These are phyloP conservation scores for Coreius guichenoti DNA, from an alignment of 2,797 vertebrate genomes.

Conservation along the genomic window DNA sequence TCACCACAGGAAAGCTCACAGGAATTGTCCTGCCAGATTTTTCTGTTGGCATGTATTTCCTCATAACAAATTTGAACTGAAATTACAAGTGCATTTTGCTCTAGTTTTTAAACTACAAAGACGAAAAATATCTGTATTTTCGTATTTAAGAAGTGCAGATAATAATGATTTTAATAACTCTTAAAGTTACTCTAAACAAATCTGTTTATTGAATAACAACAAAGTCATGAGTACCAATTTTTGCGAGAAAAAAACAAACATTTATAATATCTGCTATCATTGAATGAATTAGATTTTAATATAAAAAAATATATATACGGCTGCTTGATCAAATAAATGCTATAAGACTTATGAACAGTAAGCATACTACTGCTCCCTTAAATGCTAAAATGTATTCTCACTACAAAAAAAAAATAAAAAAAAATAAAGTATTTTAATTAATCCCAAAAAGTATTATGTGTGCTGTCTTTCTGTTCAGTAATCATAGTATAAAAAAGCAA, in stretches of 20 bases:
- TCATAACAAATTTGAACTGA: too few species aligned
- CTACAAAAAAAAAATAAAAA: too few species aligned
- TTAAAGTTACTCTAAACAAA: background rate
- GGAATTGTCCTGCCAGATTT: too few species aligned
- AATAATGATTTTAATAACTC: background rate
- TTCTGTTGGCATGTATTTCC: too few species aligned
- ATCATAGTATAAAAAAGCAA: background rate
- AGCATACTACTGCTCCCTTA: background rate
- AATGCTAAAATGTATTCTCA: background rate
- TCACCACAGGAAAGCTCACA: too few species aligned
- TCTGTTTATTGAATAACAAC: background rate
- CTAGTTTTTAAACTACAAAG: too few species aligned
- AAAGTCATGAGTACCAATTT: background rate
- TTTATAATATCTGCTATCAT: background rate
- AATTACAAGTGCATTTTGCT: too few species aligned
- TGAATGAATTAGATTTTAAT: too few species aligned
- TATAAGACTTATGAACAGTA: background rate
- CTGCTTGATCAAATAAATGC: background rate
- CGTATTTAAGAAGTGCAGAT: too few species aligned
- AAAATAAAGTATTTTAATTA: background rate
- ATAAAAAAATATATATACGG: background rate
- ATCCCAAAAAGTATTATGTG: too few species aligned
- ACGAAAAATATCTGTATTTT: too few species aligned
- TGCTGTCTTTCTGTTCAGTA: background rate
- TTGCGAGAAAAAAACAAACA: background rate